Percentiles rank a stretch among this genome's conserved stretches.
These are phyloP conservation scores for Philantomba maxwellii DNA, from an alignment of 2,113 vertebrate species.

Conservation along the genomic window DNA sequence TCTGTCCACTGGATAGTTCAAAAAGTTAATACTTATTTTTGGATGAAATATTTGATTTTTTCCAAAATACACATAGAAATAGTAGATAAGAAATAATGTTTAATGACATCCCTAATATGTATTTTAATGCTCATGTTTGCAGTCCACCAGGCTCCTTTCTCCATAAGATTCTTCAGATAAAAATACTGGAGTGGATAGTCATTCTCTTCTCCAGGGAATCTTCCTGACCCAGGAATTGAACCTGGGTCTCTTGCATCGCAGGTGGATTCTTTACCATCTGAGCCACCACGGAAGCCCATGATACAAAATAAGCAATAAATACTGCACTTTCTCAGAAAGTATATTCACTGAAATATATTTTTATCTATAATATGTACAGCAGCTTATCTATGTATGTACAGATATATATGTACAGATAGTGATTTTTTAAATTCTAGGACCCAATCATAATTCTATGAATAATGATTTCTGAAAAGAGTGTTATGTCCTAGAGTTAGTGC, in stretches of 20 bases:
- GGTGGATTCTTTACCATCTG: neutral
- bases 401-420: neutral
- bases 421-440: neutral
- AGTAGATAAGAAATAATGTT: neutral
- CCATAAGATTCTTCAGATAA: neutral
- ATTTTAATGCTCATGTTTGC: neutral
- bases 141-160: neutral
- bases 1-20: fast-evolving
- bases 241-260: neutral
- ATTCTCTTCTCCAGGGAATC: neutral
- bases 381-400: neutral
- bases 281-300: neutral
- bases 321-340: neutral
- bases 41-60: neutral
- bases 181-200: neutral
- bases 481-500: neutral
- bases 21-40: neutral
- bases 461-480: neutral
- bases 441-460: neutral
- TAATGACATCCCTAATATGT: neutral
- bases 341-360: neutral
- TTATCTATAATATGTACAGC: neutral
- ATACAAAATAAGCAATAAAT: neutral
- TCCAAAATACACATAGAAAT: neutral
- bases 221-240: neutral